phyloP scores from a whole-genome alignment of 2,888 invertebrate genomes.

The Epinotia nisella region DNA sequence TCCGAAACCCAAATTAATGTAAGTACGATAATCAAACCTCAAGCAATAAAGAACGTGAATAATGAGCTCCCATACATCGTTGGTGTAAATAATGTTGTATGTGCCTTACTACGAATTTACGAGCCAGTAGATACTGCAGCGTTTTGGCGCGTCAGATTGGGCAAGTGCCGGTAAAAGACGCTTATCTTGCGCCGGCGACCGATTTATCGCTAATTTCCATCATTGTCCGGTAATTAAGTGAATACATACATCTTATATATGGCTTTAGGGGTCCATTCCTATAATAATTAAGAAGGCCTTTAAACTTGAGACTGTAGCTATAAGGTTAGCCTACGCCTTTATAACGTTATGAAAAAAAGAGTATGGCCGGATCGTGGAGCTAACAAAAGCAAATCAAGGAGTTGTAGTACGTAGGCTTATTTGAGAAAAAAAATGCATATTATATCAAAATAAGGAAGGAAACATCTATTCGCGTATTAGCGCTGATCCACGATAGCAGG shows the following conservation, averaged over 20 bases:
- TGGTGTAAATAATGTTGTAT: background rate
- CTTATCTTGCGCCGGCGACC: constrained; percentile 15
- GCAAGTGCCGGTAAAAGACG: constrained; percentile 9
- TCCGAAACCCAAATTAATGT: constrained; percentile 14
- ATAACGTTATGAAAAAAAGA: too few species aligned
- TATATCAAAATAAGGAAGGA: too few species aligned
- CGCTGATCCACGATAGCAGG: too few species aligned
- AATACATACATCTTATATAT: constrained; percentile 40
- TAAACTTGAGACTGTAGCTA: background rate
- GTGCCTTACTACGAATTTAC: background rate
- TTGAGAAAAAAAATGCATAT: too few species aligned
- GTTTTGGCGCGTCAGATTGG: constrained; percentile 23
- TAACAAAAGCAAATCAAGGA: too few species aligned
- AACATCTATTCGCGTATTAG: too few species aligned
- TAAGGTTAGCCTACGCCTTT: too few species aligned
- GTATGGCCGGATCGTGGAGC: too few species aligned
- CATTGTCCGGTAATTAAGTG: constrained; percentile 44
- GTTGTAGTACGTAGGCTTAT: too few species aligned
- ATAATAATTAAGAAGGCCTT: background rate
- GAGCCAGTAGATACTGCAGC: background rate
- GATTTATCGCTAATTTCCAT: constrained; percentile 42
- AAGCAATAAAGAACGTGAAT: constrained; percentile 29
- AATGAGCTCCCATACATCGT: constrained; percentile 21
- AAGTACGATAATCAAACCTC: constrained; percentile 25
- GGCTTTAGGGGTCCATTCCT: constrained; percentile 19